Percentiles rank a stretch among this genome's conserved stretches.
Conservation (phyloP, 35 echinoderm and acorn worm genomes). For the Lytechinus variegatus region DNA sequence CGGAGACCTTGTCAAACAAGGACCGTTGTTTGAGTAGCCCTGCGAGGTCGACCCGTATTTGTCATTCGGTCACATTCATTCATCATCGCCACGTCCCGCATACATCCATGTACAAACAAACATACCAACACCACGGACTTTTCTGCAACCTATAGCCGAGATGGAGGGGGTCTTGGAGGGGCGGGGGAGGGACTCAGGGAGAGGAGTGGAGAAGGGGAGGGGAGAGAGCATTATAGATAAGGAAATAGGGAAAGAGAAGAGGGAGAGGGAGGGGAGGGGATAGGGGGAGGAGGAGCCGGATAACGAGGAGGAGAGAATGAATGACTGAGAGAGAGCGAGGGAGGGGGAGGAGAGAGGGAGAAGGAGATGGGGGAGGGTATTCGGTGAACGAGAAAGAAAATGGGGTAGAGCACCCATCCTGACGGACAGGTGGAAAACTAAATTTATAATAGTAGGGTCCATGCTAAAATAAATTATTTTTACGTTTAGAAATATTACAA, state of each 20-base stretch:
- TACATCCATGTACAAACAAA: neutral
- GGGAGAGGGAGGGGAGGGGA: neutral
- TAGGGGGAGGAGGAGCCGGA: neutral
- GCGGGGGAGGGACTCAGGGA: neutral
- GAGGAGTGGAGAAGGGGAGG: too few species aligned
- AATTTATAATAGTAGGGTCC: too few species aligned
- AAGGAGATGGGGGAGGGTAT: neutral
- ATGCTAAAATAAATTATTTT: too few species aligned
- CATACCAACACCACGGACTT: neutral
- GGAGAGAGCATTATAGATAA: neutral
- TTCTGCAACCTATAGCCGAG: neutral
- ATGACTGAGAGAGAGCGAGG: neutral
- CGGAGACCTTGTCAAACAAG: conserved; percentile 21
- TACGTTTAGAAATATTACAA: too few species aligned
- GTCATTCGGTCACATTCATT: neutral
- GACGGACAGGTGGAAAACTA: too few species aligned
- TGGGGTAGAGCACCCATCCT: neutral
- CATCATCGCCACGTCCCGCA: neutral
- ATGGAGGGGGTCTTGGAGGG: neutral
- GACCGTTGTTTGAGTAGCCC: neutral
- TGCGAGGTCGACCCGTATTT: conserved; percentile 18
- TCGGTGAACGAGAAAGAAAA: neutral
- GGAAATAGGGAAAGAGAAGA: neutral
- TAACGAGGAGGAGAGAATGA: too few species aligned
- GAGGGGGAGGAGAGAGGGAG: neutral